Evolutionary conservation across 2,113 vertebrate genomes (phyloP), one percentile per base, ranked within the genome.

Genomic region (Nerophis lumbriciformis): DNA sequence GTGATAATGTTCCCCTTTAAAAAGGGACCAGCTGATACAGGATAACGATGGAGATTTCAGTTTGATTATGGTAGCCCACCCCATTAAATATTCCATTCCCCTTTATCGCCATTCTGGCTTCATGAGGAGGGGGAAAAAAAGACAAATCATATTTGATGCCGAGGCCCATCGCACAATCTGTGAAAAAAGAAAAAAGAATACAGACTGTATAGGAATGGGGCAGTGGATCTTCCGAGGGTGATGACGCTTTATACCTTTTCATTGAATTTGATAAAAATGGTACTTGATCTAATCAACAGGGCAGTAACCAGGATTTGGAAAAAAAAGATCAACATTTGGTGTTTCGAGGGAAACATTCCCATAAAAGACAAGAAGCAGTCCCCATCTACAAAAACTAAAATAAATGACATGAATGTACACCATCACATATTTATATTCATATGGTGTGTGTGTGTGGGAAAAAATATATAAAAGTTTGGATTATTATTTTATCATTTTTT

Each of bases 1-100:
- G n/a, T n/a, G n/a, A n/a, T n/a, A n/a, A n/a, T n/a, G n/a, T n/a
- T n/a, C n/a, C n/a, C n/a, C n/a, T n/a, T n/a, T n/a, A 66, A 78
- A 85, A 83, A 85, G 76, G 85, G 68, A 79, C 61, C 63, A 81
- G 81, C 81, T 82, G 79, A 84, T 83, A 80, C 70, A 47, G 82
- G 81, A 89, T 90, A 87, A 89, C 88, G 83, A 86, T 66, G 72
- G 76, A 88, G 84, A 88, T 86, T 87, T 83, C 69, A 74, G 69
- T 72, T 78, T 83, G 80, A 88, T 87, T 86, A 87, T 79, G 61
- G 83, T 73, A 78, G 71, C 68, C 74, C 82, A 80, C 80, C 76
- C 71, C 81, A 83, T 86, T 78, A 85, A 77, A 82, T 88, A 85
- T 85, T 85, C 79, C 68, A 76, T 79, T 86, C 71, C 72, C 65